phyloP scores from a whole-genome alignment of 2,888 invertebrate species.

The Leptinotarsa tumamoca region DNA sequence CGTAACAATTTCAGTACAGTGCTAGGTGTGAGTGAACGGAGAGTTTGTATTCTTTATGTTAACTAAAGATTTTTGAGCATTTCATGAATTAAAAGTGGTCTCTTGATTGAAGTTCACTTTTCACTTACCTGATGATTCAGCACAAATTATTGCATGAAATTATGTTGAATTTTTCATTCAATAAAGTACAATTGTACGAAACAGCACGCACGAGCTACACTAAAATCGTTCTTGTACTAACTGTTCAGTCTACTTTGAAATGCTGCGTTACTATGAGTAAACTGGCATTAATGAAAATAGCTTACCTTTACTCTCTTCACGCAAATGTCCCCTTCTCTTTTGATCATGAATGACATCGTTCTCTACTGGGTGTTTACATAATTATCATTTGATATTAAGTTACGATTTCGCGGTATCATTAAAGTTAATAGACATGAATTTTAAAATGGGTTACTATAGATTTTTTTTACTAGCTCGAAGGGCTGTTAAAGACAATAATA shows the following conservation, averaged over 20 bases:
- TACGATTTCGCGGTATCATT: neutral
- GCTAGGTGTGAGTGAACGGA: no score
- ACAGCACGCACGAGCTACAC: neutral
- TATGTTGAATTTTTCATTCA: no score
- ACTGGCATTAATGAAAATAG: constrained; percentile 1
- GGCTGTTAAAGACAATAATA: no score
- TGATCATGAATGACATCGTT: neutral
- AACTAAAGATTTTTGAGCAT: no score
- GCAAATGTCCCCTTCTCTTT: neutral
- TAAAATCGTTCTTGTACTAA: neutral
- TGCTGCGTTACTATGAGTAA: neutral
- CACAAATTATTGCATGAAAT: neutral
- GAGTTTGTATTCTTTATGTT: no score
- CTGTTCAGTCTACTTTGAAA: neutral
- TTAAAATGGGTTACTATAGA: no score
- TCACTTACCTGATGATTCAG: neutral
- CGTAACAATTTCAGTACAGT: no score
- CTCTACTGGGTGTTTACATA: neutral
- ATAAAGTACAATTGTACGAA: neutral
- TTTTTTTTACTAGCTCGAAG: no score
- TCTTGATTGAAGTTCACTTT: neutral
- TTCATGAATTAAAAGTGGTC: no score
- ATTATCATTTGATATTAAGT: neutral
- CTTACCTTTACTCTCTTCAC: neutral
- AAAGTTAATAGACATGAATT: neutral